phyloP scores from a whole-genome alignment of 2,797 vertebrate species.

The Galaxias olidus region DNA sequence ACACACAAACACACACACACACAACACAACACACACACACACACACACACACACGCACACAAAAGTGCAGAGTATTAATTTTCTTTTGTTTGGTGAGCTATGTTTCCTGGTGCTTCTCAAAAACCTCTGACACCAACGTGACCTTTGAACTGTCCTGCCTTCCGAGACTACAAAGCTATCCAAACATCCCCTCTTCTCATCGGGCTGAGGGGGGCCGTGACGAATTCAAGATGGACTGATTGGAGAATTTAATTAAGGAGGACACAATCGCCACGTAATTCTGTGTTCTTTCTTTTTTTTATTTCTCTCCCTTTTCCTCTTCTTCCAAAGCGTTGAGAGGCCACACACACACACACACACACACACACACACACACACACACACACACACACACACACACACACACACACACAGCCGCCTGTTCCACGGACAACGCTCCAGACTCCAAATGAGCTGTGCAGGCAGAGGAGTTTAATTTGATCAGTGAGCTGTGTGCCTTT shows the following conservation, averaged over 20 bases:
- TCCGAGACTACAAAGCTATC: no score
- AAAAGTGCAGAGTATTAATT: background rate
- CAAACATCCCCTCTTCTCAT: no score
- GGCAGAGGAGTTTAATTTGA: constrained; percentile 81
- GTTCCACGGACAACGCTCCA: constrained; percentile 66
- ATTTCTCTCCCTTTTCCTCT: constrained; percentile 19
- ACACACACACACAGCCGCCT: constrained; percentile 40
- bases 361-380: constrained; percentile 58
- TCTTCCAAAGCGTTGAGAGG: constrained; percentile 70
- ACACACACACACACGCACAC: constrained; percentile 1
- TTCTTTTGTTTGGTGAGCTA: background rate
- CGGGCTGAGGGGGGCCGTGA: constrained; percentile 43
- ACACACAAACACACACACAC: constrained; percentile 23
- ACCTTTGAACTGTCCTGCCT: no score
- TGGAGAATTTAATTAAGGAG: constrained; percentile 77
- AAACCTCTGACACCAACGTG: background rate
- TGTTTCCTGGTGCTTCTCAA: background rate
- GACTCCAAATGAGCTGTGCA: constrained; percentile 79
- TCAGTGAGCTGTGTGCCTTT: constrained; percentile 69
- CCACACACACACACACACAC: constrained; percentile 72
- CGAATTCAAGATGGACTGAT: constrained; percentile 79
- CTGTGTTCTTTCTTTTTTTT: constrained; percentile 73
- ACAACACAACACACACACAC: constrained; percentile 16
- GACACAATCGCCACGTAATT: constrained; percentile 78
- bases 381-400: constrained; percentile 65